Conservation (phyloP, 2,113 vertebrate genomes). For the Todiramphus chloris region DNA sequence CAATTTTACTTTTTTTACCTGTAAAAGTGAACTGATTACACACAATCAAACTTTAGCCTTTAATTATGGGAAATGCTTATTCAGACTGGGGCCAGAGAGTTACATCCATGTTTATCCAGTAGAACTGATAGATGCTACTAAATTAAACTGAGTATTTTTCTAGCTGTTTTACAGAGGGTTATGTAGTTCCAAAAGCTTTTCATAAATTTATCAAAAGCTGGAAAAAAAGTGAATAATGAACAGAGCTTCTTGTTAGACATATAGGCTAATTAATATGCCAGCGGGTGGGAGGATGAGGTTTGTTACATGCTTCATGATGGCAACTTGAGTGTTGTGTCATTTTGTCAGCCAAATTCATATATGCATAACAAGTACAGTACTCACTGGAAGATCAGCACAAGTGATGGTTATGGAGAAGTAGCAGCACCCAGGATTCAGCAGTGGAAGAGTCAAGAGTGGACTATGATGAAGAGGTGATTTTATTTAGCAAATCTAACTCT, state of each 20-base stretch:
- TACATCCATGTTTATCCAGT: not conserved
- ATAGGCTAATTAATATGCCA: slow-evolving; percentile 29
- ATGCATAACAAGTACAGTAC: not conserved
- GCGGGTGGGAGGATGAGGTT: not conserved
- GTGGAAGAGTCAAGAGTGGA: not conserved
- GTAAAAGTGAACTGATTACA: not conserved
- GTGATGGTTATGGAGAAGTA: not conserved
- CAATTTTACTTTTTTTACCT: not conserved
- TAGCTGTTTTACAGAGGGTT: not conserved
- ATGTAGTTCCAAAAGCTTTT: not conserved
- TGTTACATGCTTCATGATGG: slow-evolving; percentile 1
- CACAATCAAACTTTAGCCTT: not conserved
- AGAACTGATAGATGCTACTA: not conserved
- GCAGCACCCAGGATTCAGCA: not conserved
- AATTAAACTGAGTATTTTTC: not conserved
- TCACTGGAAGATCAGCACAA: not conserved
- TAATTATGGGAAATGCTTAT: not conserved
- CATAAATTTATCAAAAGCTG: not conserved
- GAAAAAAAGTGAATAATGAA: not conserved
- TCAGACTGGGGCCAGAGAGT: not conserved
- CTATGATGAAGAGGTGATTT: not conserved
- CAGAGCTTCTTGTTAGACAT: slow-evolving; percentile 36
- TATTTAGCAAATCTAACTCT: not conserved
- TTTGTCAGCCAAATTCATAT: not conserved
- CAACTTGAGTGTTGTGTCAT: slow-evolving; percentile 5